A percentile compares a stretch with the other conserved stretches of the same genome.
phyloP scores from a whole-genome alignment of 1,140 invertebrate genomes.

The Forficula auricularia region DNA sequence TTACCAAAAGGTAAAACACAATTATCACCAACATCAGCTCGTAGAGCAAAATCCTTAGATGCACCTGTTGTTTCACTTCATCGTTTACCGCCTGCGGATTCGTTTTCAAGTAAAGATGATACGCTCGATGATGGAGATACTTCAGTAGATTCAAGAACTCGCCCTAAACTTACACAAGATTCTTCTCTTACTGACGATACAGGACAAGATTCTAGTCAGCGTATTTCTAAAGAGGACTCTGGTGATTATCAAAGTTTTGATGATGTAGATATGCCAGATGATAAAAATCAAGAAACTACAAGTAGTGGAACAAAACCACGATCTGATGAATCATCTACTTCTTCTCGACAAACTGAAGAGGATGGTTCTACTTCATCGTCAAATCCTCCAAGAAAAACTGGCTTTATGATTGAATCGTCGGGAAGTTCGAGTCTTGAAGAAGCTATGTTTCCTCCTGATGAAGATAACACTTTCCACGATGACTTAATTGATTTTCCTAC shows the following conservation, averaged over 20 bases:
- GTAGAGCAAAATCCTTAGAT: slow-evolving; percentile 63
- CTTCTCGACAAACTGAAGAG: slow-evolving; percentile 3
- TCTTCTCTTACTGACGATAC: no score
- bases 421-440: slow-evolving; percentile 62
- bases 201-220: no score
- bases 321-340: no score
- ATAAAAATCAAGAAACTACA: background rate
- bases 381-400: background rate
- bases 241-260: slow-evolving; percentile 9
- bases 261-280: slow-evolving; percentile 6
- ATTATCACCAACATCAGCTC: slow-evolving; percentile 49
- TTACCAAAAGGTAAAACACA: slow-evolving; percentile 44
- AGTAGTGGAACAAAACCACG: no score
- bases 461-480: slow-evolving; percentile 41
- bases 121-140: slow-evolving; percentile 32
- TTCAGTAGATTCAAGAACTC: background rate
- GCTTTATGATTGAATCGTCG: slow-evolving; percentile 48
- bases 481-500: slow-evolving; percentile 44
- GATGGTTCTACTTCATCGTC: slow-evolving; percentile 9
- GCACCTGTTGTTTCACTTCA: slow-evolving; percentile 62
- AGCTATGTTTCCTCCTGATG: slow-evolving; percentile 46
- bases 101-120: slow-evolving; percentile 73
- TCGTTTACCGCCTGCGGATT: slow-evolving; percentile 58
- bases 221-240: slow-evolving; percentile 7
- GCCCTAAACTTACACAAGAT: no score